These are phyloP conservation scores for Tupiocoris notatus DNA, from an alignment of 2,888 invertebrate genomes.

Conservation along the genomic window DNA sequence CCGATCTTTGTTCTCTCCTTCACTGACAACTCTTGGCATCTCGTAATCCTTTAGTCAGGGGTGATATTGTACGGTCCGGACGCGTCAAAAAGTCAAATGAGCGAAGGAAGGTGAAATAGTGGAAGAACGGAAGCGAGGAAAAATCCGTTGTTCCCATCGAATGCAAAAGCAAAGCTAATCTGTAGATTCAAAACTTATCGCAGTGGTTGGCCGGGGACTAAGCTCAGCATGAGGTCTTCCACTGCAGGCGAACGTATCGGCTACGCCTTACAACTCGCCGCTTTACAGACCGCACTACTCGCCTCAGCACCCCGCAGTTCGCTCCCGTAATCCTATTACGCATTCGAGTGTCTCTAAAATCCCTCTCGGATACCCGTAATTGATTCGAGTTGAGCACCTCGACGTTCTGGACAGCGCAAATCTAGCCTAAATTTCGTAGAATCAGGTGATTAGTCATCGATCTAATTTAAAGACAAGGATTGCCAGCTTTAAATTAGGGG, in stretches of 20 bases:
- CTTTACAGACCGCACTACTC: conserved; percentile 22
- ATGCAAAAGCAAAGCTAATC: not conserved
- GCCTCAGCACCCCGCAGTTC: not conserved
- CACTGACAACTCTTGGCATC: not conserved
- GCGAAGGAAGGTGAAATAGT: not conserved
- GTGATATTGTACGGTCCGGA: not conserved
- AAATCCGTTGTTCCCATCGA: not conserved
- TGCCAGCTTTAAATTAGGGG: no score
- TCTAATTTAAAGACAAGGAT: no score
- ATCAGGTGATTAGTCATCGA: no score
- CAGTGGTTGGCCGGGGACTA: conserved; percentile 3
- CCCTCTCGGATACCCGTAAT: not conserved
- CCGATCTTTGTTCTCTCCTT: not conserved
- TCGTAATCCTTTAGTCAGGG: conserved; percentile 7
- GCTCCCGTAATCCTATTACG: not conserved
- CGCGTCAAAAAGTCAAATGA: not conserved
- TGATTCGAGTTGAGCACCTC: not conserved
- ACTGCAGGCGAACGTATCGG: conserved; percentile 14
- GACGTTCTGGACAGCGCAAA: not conserved
- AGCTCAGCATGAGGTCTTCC: conserved; percentile 18
- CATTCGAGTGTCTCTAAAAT: not conserved
- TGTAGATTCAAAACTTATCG: not conserved
- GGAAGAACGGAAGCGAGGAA: no score
- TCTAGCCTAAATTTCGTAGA: not conserved
- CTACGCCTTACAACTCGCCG: conserved; percentile 34